These are phyloP conservation scores for Coelogynopora nodosa DNA, from an alignment of 2,888 invertebrate species.

Conservation along the genomic window DNA sequence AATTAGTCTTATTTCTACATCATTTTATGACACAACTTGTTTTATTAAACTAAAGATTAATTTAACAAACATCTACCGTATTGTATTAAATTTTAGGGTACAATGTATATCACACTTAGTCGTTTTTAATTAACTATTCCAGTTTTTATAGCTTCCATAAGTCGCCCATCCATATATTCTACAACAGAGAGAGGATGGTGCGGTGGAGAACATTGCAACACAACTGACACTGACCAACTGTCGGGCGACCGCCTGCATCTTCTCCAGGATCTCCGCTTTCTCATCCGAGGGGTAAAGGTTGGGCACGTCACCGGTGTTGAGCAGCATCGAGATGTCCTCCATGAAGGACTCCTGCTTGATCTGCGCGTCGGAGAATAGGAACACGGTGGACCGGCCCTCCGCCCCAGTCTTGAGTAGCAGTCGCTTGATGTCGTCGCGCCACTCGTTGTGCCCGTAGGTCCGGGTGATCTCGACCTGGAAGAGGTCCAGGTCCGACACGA, in stretches of 20 bases:
- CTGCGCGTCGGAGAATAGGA: constrained; percentile 62
- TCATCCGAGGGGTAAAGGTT: constrained; percentile 62
- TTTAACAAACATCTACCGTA: no score
- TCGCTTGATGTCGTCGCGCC: constrained; percentile 61
- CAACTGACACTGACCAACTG: constrained; percentile 35
- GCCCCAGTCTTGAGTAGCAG: constrained; percentile 59
- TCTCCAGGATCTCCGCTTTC: constrained; percentile 62
- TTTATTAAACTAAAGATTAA: no score
- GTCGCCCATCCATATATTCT: no score
- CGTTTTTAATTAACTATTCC: no score
- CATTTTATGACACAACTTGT: no score
- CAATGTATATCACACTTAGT: no score
- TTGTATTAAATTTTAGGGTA: no score
- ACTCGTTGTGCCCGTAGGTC: constrained; percentile 58
- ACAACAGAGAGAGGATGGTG: no score
- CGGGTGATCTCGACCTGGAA: constrained; percentile 61
- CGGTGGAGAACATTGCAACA: no score
- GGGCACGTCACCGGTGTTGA: constrained; percentile 62
- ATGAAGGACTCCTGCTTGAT: constrained; percentile 62
- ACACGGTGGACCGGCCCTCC: constrained; percentile 60
- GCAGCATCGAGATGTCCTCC: constrained; percentile 63
- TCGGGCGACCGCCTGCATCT: constrained; percentile 49
- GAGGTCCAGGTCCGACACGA: constrained; percentile 62
- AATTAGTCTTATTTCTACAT: no score
- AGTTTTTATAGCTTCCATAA: no score